Base-by-base conservation (phyloP, 2,888 invertebrate genomes). In the Cactoblastis cactorum region DNA sequence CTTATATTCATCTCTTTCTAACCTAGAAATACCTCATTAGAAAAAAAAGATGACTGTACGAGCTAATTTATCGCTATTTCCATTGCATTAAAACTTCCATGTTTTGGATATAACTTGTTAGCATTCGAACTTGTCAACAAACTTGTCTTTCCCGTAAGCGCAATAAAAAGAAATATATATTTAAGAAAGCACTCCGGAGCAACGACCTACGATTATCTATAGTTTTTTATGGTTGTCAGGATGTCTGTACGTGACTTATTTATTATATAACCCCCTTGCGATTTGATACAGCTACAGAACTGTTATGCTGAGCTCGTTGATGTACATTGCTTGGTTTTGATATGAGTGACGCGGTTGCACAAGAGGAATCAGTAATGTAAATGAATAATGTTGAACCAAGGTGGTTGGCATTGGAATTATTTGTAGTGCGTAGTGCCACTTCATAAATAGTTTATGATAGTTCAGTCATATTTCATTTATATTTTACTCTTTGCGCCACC, bases 161-260 rank as follows among this genome's bases (percentile, higher is more conserved):
- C 60, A 61, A 64, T 68, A 63, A 69, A 67, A 65, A 66, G 64
- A 67, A 58, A 59, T 50, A 43, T 39, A 65, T 55, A 64, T 68
- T 71, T 65, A 67, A 62, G 62, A 76, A 76, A 76, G 71, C 72
- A 67, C 67, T 72, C 67, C 74, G 74, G 84, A 71, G 81, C 84
- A 79, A 78, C 82, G 85, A 83, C 85, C 83, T 75, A 48, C 79
- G 84, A 84, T 85, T 81, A 85, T 80, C 71, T 69, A 66, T 62
- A 67, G 70, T 80, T 83, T 83, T 81, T 78, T n/a, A 77, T 77
- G 72, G 67, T 58, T 9, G 28, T 9, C 82, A 83, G 85, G 85
- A 85, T 76, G 79, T 77, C 61, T 58, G 74, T 77, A 83, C 83
- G 84, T 83, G 85, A 83, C 81, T 80, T 79, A 80, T 77, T 71